Evolutionary conservation across 2,797 vertebrate species (phyloP).

Genomic region (Prunella strophiata): DNA sequence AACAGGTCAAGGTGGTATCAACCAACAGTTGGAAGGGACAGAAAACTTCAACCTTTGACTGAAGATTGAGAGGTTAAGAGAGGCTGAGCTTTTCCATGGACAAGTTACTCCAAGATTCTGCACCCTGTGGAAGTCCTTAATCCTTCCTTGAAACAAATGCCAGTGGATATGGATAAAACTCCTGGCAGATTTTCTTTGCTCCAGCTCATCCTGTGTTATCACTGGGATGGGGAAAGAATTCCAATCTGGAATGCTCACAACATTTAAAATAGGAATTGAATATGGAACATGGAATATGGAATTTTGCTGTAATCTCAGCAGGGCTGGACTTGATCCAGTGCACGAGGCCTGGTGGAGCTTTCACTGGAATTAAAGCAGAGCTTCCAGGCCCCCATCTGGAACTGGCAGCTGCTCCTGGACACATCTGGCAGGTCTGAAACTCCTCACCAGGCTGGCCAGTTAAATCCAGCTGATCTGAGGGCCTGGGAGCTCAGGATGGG

Average conservation of each 20-base stretch:
- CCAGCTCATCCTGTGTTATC: not conserved
- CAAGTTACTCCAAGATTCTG: not conserved
- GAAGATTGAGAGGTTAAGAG: no score
- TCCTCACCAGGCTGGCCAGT: not conserved
- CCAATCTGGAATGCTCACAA: fast-evolving
- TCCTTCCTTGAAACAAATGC: not conserved
- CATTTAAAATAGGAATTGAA: not conserved
- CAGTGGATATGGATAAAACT: not conserved
- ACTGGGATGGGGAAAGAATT: not conserved
- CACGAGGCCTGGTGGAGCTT: not conserved
- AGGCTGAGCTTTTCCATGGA: not conserved
- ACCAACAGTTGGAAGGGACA: not conserved
- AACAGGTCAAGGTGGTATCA: not conserved
- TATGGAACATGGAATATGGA: not conserved
- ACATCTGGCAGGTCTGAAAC: not conserved
- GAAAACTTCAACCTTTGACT: not conserved
- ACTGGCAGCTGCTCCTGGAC: not conserved
- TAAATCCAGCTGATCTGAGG: not conserved
- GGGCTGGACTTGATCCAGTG: not conserved
- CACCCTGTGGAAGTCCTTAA: not conserved
- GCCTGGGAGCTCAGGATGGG: not conserved
- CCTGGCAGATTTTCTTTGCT: not conserved
- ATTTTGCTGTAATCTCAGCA: not conserved
- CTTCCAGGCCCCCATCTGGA: not conserved
- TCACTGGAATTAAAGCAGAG: not conserved